Conservation (phyloP, 2,113 vertebrate species). For the Vireo altiloquus region DNA sequence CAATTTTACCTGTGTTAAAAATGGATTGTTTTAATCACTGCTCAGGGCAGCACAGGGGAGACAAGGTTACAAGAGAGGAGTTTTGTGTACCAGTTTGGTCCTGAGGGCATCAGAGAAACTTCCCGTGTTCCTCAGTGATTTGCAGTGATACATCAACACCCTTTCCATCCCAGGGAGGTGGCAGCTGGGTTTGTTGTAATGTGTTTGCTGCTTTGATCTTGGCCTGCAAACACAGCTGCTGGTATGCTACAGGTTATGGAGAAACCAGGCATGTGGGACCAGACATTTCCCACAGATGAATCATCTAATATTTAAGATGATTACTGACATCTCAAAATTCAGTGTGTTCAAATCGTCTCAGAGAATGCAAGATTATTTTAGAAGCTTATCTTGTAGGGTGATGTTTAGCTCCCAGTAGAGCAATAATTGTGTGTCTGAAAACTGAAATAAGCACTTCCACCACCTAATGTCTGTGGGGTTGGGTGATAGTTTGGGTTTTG, state of each 20-base stretch:
- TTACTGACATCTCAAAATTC: background rate
- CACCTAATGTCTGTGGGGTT: background rate
- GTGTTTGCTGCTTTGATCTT: background rate
- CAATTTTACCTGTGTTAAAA: background rate
- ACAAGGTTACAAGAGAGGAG: background rate
- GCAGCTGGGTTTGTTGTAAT: background rate
- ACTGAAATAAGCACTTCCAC: background rate
- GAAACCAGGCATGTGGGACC: background rate
- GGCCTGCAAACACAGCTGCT: background rate
- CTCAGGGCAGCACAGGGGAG: background rate
- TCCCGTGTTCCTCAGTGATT: background rate
- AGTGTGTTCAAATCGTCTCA: background rate
- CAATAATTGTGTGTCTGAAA: background rate
- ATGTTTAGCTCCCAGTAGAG: background rate
- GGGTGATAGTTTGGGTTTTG: background rate
- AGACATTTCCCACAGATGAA: background rate
- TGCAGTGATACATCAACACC: background rate
- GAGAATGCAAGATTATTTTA: background rate
- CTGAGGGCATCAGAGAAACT: background rate
- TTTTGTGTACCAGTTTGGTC: background rate
- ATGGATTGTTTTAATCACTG: background rate
- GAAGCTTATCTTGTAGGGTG: background rate
- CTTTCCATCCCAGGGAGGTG: background rate
- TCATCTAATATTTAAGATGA: background rate
- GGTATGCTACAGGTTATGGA: background rate